Evolutionary conservation across 2,113 vertebrate species (phyloP).

Genomic region (Drymodes brunneopygia): DNA sequence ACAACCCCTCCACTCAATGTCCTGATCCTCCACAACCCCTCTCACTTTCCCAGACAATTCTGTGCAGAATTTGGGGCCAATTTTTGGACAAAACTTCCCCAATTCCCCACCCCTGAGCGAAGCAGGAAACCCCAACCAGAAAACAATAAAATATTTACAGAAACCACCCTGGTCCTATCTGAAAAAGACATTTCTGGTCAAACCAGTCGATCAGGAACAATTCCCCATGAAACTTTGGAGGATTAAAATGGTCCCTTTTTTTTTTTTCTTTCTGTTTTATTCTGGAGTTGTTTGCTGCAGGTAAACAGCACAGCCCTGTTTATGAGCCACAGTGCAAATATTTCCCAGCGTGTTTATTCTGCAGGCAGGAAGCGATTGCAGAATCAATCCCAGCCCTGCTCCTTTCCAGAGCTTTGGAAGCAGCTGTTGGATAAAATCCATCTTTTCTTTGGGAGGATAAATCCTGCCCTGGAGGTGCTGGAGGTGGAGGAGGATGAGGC

Average conservation of each 20-base stretch:
- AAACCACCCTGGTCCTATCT: not conserved
- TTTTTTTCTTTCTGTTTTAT: not conserved
- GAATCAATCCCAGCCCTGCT: not conserved
- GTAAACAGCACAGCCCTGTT: slow-evolving; percentile 29
- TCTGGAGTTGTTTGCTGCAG: not conserved
- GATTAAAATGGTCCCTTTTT: not conserved
- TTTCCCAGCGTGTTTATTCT: not conserved
- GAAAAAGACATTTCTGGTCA: not conserved
- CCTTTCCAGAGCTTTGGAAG: not conserved
- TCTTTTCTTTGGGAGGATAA: not conserved
- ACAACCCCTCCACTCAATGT: accelerated
- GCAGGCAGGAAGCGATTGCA: not conserved
- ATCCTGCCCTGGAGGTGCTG: not conserved
- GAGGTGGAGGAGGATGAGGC: not conserved
- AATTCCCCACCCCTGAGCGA: not conserved
- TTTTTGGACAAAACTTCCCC: not conserved
- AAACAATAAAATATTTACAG: not conserved
- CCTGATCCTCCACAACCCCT: not conserved
- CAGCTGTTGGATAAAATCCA: not conserved
- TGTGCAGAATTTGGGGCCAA: not conserved
- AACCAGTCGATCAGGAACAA: not conserved
- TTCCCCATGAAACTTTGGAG: not conserved
- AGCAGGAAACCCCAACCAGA: not conserved
- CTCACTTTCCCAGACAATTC: not conserved
- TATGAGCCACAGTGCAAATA: not conserved